Evolutionary conservation across 2,113 vertebrate species (phyloP).

Genomic region (Oreotrochilus melanogaster): DNA sequence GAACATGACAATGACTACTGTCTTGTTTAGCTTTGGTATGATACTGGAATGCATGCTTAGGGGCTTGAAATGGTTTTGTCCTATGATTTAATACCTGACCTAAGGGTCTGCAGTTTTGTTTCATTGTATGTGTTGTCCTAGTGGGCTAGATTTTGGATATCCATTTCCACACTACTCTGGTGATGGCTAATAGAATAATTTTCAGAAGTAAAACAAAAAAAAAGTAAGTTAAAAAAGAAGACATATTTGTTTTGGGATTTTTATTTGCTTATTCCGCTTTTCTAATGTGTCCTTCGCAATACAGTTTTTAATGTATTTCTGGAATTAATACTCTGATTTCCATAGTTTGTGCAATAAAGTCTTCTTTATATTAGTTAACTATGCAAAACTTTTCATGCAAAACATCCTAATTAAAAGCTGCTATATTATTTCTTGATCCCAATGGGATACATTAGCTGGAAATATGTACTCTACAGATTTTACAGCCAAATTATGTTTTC

Average conservation of each 20-base stretch:
- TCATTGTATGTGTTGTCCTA: neutral
- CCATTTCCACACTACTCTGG: neutral
- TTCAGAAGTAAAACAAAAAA: neutral
- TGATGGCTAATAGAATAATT: neutral
- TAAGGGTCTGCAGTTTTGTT: neutral
- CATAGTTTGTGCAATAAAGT: neutral
- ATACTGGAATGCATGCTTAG: neutral
- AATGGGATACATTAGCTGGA: neutral
- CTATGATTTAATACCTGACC: neutral
- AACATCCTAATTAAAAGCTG: slow-evolving; percentile 37
- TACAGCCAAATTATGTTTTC: neutral
- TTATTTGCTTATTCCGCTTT: neutral
- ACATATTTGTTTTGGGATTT: accelerated
- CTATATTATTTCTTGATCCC: slow-evolving; percentile 8
- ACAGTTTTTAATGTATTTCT: neutral
- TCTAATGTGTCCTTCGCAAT: neutral
- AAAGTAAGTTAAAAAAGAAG: neutral
- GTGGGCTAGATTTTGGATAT: neutral
- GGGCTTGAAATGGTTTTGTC: neutral
- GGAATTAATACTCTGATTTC: slow-evolving; percentile 23
- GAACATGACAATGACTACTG: neutral
- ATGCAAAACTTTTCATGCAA: neutral
- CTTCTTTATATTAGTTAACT: slow-evolving; percentile 15
- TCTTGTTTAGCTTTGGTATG: neutral
- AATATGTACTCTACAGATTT: neutral